Evolutionary conservation across 2,888 invertebrate genomes (phyloP).

Genomic region (Nomada fabriciana): DNA sequence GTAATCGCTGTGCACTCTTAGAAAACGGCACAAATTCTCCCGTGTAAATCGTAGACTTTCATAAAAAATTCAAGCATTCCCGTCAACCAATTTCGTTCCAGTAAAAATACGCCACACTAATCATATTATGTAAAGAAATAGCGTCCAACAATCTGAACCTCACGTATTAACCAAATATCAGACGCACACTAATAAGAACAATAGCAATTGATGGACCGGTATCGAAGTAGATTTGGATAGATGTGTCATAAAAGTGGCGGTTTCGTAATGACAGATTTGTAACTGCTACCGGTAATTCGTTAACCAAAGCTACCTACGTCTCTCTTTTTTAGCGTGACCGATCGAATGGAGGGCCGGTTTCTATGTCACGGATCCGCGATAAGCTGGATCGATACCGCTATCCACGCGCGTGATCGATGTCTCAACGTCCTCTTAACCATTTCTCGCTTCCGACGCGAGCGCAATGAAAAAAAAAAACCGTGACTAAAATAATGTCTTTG

Average conservation of each 20-base stretch:
- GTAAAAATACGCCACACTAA: background rate
- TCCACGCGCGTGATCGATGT: slow-evolving; percentile 44
- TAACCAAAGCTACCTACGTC: slow-evolving; percentile 7
- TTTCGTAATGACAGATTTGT: slow-evolving; percentile 49
- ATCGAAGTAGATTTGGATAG: background rate
- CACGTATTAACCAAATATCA: background rate
- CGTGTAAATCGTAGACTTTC: slow-evolving; percentile 30
- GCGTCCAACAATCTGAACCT: background rate
- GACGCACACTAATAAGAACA: background rate
- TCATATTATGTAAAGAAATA: background rate
- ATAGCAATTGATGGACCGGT: background rate
- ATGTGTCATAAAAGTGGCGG: slow-evolving; percentile 40
- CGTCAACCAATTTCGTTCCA: slow-evolving; percentile 9
- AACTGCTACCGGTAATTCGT: slow-evolving; percentile 20
- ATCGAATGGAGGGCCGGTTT: slow-evolving; percentile 25
- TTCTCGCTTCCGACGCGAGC: slow-evolving; percentile 42
- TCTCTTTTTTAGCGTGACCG: slow-evolving; percentile 27
- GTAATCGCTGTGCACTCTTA: slow-evolving; percentile 26
- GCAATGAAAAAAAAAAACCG: slow-evolving; percentile 31
- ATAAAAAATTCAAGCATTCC: slow-evolving; percentile 21
- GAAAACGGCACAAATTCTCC: slow-evolving; percentile 40
- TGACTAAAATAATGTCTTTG: slow-evolving; percentile 39
- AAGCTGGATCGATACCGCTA: slow-evolving; percentile 46
- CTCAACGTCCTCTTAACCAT: slow-evolving; percentile 51
- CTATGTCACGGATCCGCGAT: slow-evolving; percentile 44